Evolutionary conservation across 1,140 invertebrate genomes (phyloP).

Genomic region (Stenopsyche tienmushanensis): DNA sequence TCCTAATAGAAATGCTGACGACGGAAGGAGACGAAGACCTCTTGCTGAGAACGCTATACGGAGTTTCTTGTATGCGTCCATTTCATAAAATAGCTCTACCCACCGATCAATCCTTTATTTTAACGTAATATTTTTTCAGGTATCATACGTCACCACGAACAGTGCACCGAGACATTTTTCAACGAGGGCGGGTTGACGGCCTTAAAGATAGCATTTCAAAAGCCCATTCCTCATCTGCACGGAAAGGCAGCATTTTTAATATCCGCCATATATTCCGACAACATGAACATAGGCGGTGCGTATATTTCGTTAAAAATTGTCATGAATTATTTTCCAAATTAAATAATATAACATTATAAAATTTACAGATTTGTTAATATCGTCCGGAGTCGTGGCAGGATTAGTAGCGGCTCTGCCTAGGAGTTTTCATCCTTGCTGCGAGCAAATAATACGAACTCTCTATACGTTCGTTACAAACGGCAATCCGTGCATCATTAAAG

Average conservation of each 20-base stretch:
- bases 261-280: constrained; percentile 57
- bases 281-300: constrained; percentile 59
- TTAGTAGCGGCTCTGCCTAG: constrained; percentile 10
- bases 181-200: constrained; percentile 60
- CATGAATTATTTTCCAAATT: too few species aligned
- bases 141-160: constrained; percentile 60
- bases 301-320: constrained; percentile 46
- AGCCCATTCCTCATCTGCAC: constrained; percentile 61
- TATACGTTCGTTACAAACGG: constrained; percentile 1
- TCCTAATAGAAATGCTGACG: constrained; percentile 65
- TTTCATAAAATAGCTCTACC: constrained; percentile 13
- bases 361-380: too few species aligned
- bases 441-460: constrained; percentile 22
- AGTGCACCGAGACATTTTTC: constrained; percentile 61
- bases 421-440: constrained; percentile 13
- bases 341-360: too few species aligned
- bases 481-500: not conserved
- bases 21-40: constrained; percentile 60
- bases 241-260: constrained; percentile 73
- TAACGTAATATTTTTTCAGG: constrained; percentile 50
- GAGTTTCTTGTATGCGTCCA: constrained; percentile 67
- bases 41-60: constrained; percentile 69
- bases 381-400: constrained; percentile 11
- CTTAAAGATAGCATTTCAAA: constrained; percentile 62
- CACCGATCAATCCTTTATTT: constrained; percentile 6